A percentile compares a stretch with the other conserved stretches of the same genome.
Evolutionary conservation across 2,797 vertebrate species (phyloP).

Genomic region (Phalanger gymnotis): DNA sequence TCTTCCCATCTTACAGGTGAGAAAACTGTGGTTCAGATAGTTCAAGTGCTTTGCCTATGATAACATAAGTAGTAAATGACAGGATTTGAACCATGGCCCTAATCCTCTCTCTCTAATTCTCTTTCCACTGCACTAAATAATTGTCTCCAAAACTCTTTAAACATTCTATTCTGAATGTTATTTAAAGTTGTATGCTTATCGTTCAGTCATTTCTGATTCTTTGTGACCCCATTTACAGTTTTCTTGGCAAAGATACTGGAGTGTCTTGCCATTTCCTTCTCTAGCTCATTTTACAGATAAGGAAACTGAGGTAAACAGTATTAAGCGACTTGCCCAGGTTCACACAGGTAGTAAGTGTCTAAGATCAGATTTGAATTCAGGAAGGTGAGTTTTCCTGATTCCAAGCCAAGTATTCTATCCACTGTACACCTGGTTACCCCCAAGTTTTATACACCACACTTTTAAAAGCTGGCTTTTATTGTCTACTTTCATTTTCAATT

Average conservation of each 20-base stretch:
- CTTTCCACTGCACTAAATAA: not conserved
- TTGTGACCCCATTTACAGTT: not conserved
- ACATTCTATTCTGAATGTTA: slow-evolving; percentile 41
- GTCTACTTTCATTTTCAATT: slow-evolving; percentile 40
- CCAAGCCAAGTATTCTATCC: too few relatives aligned
- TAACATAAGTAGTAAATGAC: not conserved
- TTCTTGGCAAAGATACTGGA: not conserved
- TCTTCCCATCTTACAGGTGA: not conserved
- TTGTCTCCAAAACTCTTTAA: slow-evolving; percentile 15
- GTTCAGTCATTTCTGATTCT: not conserved
- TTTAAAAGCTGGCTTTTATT: slow-evolving; percentile 59
- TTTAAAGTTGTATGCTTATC: slow-evolving; percentile 48
- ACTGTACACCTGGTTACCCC: not conserved
- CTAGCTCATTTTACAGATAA: not conserved
- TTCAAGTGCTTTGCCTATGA: not conserved
- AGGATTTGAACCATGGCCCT: not conserved
- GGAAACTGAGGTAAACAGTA: not conserved
- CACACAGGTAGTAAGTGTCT: not conserved
- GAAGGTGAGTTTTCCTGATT: not conserved
- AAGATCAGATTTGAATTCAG: not conserved
- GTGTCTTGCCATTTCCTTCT: not conserved
- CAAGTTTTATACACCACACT: not conserved
- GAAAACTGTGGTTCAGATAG: not conserved
- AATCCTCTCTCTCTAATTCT: not conserved
- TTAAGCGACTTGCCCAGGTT: not conserved